These are phyloP conservation scores for Coelinius sp. DNA, from an alignment of 2,888 invertebrate genomes.

Conservation along the genomic window DNA sequence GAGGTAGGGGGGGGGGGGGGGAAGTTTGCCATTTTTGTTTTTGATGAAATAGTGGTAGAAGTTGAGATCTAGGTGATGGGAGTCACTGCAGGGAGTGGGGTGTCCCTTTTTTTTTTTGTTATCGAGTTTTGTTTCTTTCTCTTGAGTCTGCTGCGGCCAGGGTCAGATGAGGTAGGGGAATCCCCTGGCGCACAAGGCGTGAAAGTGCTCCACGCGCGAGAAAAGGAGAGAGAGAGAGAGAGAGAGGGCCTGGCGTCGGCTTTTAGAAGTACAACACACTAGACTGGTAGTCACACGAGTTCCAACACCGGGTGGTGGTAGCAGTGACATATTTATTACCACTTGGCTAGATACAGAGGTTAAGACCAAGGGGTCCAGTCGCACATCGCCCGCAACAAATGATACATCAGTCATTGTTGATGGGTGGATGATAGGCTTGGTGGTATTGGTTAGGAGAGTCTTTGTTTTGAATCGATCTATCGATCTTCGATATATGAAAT, in stretches of 20 bases:
- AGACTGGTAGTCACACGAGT: slow-evolving; percentile 24
- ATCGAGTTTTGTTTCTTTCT: background rate
- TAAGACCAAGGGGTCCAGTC: slow-evolving; percentile 30
- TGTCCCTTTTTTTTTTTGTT: background rate
- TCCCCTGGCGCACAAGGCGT: slow-evolving; percentile 38
- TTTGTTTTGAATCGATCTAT: no score
- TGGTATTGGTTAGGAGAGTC: no score
- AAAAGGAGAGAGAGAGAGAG: slow-evolving; percentile 20
- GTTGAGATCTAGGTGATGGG: background rate
- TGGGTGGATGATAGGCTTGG: slow-evolving; percentile 44
- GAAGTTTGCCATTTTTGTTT: background rate
- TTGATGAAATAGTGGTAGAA: background rate
- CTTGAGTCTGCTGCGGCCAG: background rate
- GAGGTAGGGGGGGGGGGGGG: background rate
- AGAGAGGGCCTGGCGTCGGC: slow-evolving; percentile 9
- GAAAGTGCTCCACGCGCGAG: slow-evolving; percentile 41
- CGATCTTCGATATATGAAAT: no score
- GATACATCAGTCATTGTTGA: slow-evolving; percentile 49
- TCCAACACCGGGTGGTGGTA: slow-evolving; percentile 38
- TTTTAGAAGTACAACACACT: slow-evolving; percentile 26
- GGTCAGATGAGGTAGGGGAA: slow-evolving; percentile 15
- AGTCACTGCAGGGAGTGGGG: background rate
- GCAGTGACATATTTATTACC: slow-evolving; percentile 55
- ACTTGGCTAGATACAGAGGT: slow-evolving; percentile 53
- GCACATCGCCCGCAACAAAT: slow-evolving; percentile 40